Evolutionary conservation across 1,140 invertebrate genomes (phyloP).

Genomic region (Drosophila mojavensis): DNA sequence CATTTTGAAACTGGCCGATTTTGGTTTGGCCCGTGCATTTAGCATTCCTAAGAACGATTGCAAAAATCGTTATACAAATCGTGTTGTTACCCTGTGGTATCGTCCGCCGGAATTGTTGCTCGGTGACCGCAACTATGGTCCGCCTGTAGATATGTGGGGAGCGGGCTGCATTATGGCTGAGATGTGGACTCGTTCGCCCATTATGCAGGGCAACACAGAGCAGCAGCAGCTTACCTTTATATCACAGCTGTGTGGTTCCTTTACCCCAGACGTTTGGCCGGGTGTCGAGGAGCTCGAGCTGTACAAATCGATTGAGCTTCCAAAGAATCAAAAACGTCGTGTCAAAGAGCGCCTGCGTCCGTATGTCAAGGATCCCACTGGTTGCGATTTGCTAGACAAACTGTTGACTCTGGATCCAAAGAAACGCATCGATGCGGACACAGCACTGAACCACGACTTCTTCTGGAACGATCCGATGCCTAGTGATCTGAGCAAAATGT

Average conservation of each 20-base stretch:
- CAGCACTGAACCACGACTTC: slow-evolving; percentile 98
- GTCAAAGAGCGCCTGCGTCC: slow-evolving; percentile 95
- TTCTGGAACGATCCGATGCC: slow-evolving; percentile 99
- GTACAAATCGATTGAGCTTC: slow-evolving; percentile 95
- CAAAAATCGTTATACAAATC: slow-evolving; percentile 96
- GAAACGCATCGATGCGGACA: slow-evolving; percentile 95
- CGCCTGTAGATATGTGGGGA: slow-evolving; percentile 99
- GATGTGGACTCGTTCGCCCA: slow-evolving; percentile 98
- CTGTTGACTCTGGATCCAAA: slow-evolving; percentile 95
- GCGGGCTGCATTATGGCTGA: slow-evolving; percentile 99
- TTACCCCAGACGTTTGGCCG: slow-evolving; percentile 97
- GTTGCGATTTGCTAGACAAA: slow-evolving; percentile 97
- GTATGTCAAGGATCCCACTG: slow-evolving; percentile 96
- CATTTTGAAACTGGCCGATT: slow-evolving; percentile 96
- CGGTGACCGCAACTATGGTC: slow-evolving; percentile 97
- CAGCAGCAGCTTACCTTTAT: slow-evolving; percentile 98
- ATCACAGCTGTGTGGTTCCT: slow-evolving; percentile 97
- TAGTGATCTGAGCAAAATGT: slow-evolving; percentile 95
- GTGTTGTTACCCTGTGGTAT: slow-evolving; percentile 99
- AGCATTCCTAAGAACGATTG: slow-evolving; percentile 94
- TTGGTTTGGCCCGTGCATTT: slow-evolving; percentile 95
- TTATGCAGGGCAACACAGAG: slow-evolving; percentile 97
- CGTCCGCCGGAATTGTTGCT: slow-evolving; percentile 91
- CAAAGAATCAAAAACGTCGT: slow-evolving; percentile 95
- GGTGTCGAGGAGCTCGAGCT: slow-evolving; percentile 96